These are phyloP conservation scores for Priocnemis perturbator DNA, from an alignment of 2,888 invertebrate genomes.

Conservation along the genomic window DNA sequence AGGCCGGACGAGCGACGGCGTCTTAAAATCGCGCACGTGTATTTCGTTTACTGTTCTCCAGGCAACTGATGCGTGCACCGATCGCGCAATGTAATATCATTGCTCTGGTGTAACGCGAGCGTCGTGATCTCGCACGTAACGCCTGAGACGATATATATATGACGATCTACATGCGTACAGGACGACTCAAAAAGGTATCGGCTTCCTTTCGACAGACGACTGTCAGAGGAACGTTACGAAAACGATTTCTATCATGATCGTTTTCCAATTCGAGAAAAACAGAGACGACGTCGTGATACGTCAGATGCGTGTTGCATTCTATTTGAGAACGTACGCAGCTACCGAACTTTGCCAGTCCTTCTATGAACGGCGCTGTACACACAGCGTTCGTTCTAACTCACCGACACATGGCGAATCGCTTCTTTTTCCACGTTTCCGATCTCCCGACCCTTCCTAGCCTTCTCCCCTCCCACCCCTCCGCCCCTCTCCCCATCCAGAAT, in stretches of 20 bases:
- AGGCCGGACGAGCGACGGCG: not conserved
- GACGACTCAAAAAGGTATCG: too few relatives aligned
- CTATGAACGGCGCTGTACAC: not conserved
- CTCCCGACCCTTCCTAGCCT: not conserved
- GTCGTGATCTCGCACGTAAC: constrained; percentile 19
- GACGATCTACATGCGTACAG: too few relatives aligned
- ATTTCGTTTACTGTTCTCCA: constrained; percentile 57
- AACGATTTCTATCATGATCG: too few relatives aligned
- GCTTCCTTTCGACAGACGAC: too few relatives aligned
- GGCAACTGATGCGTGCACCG: constrained; percentile 59
- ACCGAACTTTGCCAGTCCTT: too few relatives aligned
- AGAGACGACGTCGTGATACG: too few relatives aligned
- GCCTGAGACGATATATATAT: not conserved
- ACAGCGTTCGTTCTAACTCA: constrained; percentile 2
- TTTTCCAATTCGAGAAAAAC: too few relatives aligned
- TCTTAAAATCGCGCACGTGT: constrained; percentile 44
- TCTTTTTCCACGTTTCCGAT: constrained; percentile 38
- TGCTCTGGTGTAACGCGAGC: constrained; percentile 39
- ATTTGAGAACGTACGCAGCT: too few relatives aligned
- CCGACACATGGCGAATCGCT: constrained; percentile 41
- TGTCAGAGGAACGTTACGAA: too few relatives aligned
- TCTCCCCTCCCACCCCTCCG: constrained; percentile 29
- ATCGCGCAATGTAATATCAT: constrained; percentile 56
- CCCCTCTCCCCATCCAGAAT: not conserved
- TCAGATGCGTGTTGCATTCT: too few relatives aligned